Evolutionary conservation across 2,888 invertebrate genomes (phyloP), one percentile per base, ranked within the genome.

Genomic region (Miltochrista miniata): DNA sequence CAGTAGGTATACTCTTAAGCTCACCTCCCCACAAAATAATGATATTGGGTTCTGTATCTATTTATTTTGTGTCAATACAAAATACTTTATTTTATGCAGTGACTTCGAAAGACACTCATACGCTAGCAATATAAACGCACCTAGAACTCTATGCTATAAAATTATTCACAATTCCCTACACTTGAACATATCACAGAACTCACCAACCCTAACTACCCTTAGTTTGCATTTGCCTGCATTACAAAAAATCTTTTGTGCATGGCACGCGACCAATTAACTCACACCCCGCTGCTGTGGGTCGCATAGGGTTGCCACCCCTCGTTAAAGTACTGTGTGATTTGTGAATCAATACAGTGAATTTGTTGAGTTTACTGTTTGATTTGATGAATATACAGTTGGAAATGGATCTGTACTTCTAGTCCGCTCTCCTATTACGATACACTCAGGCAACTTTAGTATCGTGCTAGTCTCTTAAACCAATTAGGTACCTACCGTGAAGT

Each of bases 201-300:
- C 5, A 14, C 12, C 18, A 48, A 48, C 10, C 13, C 9, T 12
- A 34, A 39, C 15, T 12, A 41, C 36, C 45, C 54, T 46, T 12
- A 24, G 2, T 24, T 4, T 24, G 18, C 18, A 24, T 24, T 24
- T 5, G 18, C 18, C 18, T 51, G 48, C 47, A 52, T 51, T 39
- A 42, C 24, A 41, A 40, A 14, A 33, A 36, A 31, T 11, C 31
- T 34, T 11, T 29, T 31, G 40, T 44, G 44, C 50, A 38, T 38
- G 47, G 37, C 77, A 81, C 78, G 82, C 74, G 76, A 82, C 72
- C 83, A 84, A 86, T 88, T 87, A 87, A 81, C 79, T 72, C 71
- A 73, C 79, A 83, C 87, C 87, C 83, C 74, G 41, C 51, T 53
- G 48, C 56, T 56, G 66, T 79, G 78, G 74, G 70, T 70, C 47